These are phyloP conservation scores for Eulimnadia texana DNA, from an alignment of 1,140 invertebrate species.

Conservation along the genomic window DNA sequence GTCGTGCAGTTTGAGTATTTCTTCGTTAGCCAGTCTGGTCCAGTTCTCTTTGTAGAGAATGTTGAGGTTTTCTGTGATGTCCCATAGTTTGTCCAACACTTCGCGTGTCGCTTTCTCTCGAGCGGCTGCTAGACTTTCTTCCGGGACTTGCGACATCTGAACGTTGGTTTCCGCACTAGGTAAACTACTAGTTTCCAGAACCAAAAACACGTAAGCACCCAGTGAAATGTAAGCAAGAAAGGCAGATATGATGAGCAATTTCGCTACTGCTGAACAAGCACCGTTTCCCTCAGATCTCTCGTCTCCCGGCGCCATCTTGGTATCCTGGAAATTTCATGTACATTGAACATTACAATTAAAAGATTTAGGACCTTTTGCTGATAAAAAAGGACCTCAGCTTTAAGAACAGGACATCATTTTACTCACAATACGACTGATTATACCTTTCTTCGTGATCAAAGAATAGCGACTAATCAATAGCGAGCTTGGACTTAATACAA, in stretches of 20 bases:
- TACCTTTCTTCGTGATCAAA: too few species aligned
- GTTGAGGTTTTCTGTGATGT: slow-evolving; percentile 82
- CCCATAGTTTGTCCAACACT: slow-evolving; percentile 54
- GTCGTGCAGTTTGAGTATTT: slow-evolving; percentile 78
- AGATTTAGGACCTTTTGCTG: too few species aligned
- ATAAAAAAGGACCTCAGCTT: too few species aligned
- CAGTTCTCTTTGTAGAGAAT: slow-evolving; percentile 90
- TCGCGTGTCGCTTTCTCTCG: slow-evolving; percentile 21
- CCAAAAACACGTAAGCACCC: slow-evolving; percentile 10
- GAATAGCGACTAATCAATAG: too few species aligned
- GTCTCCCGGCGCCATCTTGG: not conserved
- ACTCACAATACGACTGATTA: too few species aligned
- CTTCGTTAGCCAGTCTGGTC: slow-evolving; percentile 68
- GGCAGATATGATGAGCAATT: not conserved
- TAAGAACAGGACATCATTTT: too few species aligned
- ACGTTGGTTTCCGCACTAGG: not conserved
- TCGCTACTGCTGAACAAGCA: not conserved
- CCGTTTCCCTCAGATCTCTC: not conserved
- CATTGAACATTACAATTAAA: too few species aligned
- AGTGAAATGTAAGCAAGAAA: slow-evolving; percentile 5
- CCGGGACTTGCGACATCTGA: not conserved
- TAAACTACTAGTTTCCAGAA: not conserved
- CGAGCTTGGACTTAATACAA: too few species aligned
- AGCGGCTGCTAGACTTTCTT: not conserved
- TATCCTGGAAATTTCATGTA: too few species aligned